phyloP scores from a whole-genome alignment of 1,140 invertebrate genomes.

The Stenopsyche tienmushanensis region DNA sequence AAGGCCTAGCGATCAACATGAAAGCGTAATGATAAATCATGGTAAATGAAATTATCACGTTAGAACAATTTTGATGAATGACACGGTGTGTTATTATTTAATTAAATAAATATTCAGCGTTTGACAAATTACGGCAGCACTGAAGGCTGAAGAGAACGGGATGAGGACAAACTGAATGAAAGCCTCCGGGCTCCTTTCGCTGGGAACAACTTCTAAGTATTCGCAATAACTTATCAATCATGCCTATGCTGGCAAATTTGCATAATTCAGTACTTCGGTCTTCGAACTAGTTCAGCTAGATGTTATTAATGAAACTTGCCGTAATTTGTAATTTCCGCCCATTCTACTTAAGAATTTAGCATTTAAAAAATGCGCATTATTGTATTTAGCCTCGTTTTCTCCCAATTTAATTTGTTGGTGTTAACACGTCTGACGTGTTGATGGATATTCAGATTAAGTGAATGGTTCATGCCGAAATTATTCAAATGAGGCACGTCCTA shows the following conservation, averaged over 20 bases:
- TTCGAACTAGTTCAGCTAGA: background rate
- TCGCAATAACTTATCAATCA: constrained; percentile 20
- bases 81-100: background rate
- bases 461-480: background rate
- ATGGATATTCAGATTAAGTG: background rate
- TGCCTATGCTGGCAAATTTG: background rate
- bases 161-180: background rate
- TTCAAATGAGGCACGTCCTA: background rate
- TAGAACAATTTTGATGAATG: background rate
- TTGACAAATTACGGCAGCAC: constrained; percentile 14
- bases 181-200: background rate
- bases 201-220: constrained; percentile 1
- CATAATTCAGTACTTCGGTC: background rate
- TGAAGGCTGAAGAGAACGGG: background rate
- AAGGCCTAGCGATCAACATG: background rate
- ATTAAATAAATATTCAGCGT: background rate
- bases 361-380: background rate
- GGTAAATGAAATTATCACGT: background rate
- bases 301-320: background rate
- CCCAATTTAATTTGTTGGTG: background rate
- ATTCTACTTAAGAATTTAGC: background rate
- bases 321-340: constrained; percentile 8
- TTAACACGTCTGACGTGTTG: background rate
- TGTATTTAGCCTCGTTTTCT: background rate
- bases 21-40: background rate